Evolutionary conservation across 92 coral and sea anemone species (phyloP).

Genomic region (Porites lobata): DNA sequence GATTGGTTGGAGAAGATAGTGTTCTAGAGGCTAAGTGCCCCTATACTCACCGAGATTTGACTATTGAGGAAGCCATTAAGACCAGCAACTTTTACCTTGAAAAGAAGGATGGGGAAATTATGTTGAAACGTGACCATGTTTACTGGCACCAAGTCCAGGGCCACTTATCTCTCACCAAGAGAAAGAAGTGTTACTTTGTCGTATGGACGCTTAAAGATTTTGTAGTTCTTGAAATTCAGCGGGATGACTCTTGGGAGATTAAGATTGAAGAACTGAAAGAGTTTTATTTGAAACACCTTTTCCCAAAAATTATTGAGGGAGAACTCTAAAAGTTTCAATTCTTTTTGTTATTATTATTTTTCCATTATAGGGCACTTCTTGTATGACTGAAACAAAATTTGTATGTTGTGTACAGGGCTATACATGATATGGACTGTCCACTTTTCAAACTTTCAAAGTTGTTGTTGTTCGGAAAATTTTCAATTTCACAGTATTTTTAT

Average conservation of each 20-base stretch:
- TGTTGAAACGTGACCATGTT: slow-evolving; percentile 13
- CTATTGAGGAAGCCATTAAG: not conserved
- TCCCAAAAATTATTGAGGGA: too few species aligned
- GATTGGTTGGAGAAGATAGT: slow-evolving; percentile 42
- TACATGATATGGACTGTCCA: too few species aligned
- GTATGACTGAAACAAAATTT: too few species aligned
- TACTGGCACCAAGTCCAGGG: slow-evolving; percentile 69
- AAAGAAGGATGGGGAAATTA: too few species aligned
- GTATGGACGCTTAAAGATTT: slow-evolving; percentile 37
- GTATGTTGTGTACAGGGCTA: too few species aligned
- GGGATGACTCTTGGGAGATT: slow-evolving; percentile 15
- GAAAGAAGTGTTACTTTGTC: slow-evolving; percentile 25
- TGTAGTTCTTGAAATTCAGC: slow-evolving; percentile 21
- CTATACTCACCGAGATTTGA: slow-evolving; percentile 30
- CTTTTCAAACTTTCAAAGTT: too few species aligned
- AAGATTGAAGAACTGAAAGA: not conserved
- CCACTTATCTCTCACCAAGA: slow-evolving; percentile 30
- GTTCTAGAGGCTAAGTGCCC: slow-evolving; percentile 55
- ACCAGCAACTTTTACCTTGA: too few species aligned
- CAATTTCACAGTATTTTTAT: too few species aligned
- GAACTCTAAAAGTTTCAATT: too few species aligned
- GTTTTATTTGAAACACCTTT: not conserved
- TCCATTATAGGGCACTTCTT: too few species aligned
- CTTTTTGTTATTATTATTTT: too few species aligned
- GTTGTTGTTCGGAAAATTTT: too few species aligned